Conservation (phyloP, 2,888 invertebrate species). For the Campaea margaritaria region DNA sequence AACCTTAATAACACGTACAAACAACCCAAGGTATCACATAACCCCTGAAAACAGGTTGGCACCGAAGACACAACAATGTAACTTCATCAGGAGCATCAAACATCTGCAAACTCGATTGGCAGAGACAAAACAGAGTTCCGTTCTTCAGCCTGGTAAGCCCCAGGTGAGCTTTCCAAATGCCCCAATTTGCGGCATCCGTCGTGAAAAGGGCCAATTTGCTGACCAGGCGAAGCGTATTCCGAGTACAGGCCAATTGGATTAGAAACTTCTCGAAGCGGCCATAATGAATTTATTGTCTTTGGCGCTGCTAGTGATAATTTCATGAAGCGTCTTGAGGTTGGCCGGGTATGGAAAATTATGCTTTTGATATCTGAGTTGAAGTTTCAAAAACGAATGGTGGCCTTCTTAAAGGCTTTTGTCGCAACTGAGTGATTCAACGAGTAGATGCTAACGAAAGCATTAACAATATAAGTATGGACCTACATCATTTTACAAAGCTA, state of each 20-base stretch:
- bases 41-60: neutral
- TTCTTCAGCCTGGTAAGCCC: slow-evolving; percentile 30
- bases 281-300: slow-evolving; percentile 45
- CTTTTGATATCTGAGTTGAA: no score
- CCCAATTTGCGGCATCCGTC: slow-evolving; percentile 46
- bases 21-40: neutral
- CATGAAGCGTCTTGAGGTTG: slow-evolving; percentile 17
- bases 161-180: slow-evolving; percentile 43
- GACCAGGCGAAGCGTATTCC: slow-evolving; percentile 40
- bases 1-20: no score
- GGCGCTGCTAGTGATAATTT: slow-evolving; percentile 25
- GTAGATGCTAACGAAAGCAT: no score
- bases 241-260: slow-evolving; percentile 38
- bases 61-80: slow-evolving; percentile 20
- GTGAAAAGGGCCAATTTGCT: slow-evolving; percentile 51
- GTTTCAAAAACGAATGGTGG: no score
- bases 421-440: no score
- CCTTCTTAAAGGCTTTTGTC: no score
- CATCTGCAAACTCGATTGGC: slow-evolving; percentile 38
- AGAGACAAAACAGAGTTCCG: slow-evolving; percentile 29
- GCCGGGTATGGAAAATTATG: neutral
- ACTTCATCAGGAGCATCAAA: slow-evolving; percentile 29
- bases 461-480: no score
- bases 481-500: no score
- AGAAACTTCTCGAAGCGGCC: slow-evolving; percentile 40